Conservation (phyloP, 2,797 vertebrate species). For the Halcyon badia region DNA sequence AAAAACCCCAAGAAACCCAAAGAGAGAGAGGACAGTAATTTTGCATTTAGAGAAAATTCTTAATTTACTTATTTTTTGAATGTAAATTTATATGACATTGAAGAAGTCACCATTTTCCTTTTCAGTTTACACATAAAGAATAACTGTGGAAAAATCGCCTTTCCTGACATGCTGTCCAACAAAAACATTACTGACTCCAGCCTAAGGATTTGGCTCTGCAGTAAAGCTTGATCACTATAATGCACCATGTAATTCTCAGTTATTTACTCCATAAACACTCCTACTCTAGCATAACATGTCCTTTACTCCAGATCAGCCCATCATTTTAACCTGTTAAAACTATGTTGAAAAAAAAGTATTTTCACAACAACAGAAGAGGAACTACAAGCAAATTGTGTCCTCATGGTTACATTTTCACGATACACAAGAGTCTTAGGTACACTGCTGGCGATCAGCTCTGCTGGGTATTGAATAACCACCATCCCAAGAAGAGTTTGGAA, state of each 20-base stretch:
- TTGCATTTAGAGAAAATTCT: not conserved
- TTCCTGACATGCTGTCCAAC: not conserved
- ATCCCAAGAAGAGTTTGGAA: not conserved
- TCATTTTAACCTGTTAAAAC: not conserved
- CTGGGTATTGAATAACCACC: not conserved
- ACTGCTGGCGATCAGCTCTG: not conserved
- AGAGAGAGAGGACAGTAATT: not conserved
- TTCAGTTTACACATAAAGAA: not conserved
- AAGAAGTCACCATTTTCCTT: not conserved
- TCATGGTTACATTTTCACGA: not conserved
- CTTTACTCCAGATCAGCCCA: not conserved
- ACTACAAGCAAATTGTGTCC: not conserved
- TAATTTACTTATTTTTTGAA: not conserved
- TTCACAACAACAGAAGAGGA: not conserved
- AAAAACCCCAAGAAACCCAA: no score
- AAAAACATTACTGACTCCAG: rapidly evolving
- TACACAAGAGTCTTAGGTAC: not conserved
- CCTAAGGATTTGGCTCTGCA: not conserved
- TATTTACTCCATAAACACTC: not conserved
- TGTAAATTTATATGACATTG: not conserved
- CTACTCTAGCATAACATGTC: not conserved
- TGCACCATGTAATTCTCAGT: not conserved
- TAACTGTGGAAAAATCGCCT: not conserved
- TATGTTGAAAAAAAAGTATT: not conserved
- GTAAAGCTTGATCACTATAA: not conserved